Evolutionary conservation across 2,888 invertebrate species (phyloP).

Genomic region (Ypsolopha sequella): DNA sequence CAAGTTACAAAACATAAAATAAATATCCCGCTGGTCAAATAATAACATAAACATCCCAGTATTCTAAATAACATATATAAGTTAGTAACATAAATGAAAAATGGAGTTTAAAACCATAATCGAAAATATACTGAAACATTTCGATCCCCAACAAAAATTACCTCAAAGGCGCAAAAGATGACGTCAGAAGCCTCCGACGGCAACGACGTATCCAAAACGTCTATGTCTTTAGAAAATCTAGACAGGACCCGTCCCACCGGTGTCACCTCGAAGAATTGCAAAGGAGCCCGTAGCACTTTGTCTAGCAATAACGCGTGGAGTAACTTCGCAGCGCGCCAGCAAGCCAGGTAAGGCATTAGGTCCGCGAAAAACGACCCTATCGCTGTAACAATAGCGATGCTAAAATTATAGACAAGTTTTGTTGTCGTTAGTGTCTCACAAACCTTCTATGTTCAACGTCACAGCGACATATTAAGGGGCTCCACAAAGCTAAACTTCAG

Average conservation of each 20-base stretch:
- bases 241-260: conserved; percentile 81
- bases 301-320: conserved; percentile 72
- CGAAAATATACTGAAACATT: no score
- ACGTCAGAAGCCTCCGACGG: conserved; percentile 76
- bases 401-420: background rate
- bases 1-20: no score
- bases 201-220: conserved; percentile 77
- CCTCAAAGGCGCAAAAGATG: conserved; percentile 80
- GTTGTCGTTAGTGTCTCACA: no score
- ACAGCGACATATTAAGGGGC: no score
- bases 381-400: conserved; percentile 73
- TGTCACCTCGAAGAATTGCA: conserved; percentile 84
- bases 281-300: conserved; percentile 75
- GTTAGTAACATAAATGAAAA: no score
- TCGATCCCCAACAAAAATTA: conserved; percentile 39
- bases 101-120: no score
- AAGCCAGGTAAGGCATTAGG: conserved; percentile 76
- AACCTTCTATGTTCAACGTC: no score
- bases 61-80: no score
- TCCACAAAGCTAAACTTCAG: no score
- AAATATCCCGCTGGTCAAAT: no score
- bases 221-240: conserved; percentile 82
- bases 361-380: conserved; percentile 75
- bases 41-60: no score
- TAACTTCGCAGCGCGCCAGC: conserved; percentile 75